Percentiles rank a stretch among this genome's conserved stretches.
phyloP scores from a whole-genome alignment of 2,113 vertebrate genomes.

The Neoarius graeffei region DNA sequence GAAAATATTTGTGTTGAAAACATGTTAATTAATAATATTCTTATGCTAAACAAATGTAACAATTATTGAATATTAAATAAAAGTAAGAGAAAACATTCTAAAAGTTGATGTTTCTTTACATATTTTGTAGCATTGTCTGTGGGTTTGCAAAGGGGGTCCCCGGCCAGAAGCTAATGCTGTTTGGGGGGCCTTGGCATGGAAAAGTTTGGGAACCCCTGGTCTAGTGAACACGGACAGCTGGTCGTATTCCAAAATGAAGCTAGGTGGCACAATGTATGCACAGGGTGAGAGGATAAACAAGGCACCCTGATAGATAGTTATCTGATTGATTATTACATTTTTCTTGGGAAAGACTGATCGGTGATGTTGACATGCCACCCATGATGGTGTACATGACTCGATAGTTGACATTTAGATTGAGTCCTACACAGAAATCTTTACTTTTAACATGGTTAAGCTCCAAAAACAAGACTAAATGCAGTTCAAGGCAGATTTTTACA shows the following conservation, averaged over 20 bases:
- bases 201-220: too few species aligned
- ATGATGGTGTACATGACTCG: background rate
- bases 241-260: conserved; percentile 12
- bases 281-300: background rate
- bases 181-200: too few species aligned
- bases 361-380: background rate
- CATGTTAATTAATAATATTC: too few species aligned
- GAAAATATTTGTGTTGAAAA: too few species aligned
- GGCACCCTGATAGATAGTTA: background rate
- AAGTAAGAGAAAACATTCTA: too few species aligned
- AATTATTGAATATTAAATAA: too few species aligned
- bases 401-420: background rate
- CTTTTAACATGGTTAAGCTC: background rate
- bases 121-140: too few species aligned
- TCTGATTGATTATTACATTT: background rate
- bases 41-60: too few species aligned
- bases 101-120: too few species aligned
- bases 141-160: too few species aligned
- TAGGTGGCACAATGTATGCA: conserved; percentile 47
- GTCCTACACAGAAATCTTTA: background rate
- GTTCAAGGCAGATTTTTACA: background rate
- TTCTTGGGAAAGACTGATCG: background rate
- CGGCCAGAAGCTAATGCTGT: too few species aligned
- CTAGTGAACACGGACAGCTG: conserved; percentile 4
- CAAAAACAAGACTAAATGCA: background rate